Base-by-base conservation (phyloP, 2,797 vertebrate species). In the Manis javanica region DNA sequence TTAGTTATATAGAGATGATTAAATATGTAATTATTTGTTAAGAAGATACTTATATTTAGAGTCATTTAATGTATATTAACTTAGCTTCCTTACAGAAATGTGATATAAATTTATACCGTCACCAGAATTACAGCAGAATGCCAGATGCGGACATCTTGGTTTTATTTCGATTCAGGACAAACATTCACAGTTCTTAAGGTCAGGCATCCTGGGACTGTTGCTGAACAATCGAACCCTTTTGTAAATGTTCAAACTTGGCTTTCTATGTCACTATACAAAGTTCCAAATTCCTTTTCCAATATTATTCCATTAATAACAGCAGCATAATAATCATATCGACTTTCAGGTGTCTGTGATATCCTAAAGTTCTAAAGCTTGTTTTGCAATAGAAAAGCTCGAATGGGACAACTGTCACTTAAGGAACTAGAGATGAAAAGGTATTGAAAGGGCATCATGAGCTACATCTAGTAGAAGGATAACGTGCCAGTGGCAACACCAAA, bases 301-400 rank as follows among this genome's bases (percentile, higher is more conserved):
- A 87, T 34, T 78, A 19, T 72, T 51, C 19, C 15, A 7, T 86
- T 68, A 89, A 59, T 53, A 69, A 42, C 1, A 59, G 11, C 74
- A 87, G 5, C 9, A 69, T 81, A 24, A 2, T n/a, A 87, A 77
- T 39, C 68, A 82, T 34, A 75, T 39, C 7, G 29, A 88, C 18
- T 89, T 69, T 95, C 14, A 51, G 29, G 13, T 88, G 12, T 49
- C 3, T 86, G 91, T 71, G 15, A 37, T 86, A 71, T 51, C 24
- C 49, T 83, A 79, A 26, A 96, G 66, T 90, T 90, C 63, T 91
- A 84, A 85, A 46, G 4, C 5, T 87, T 55, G 12, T 69, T 94
- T 94, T 87, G 94, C n/a, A 87, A 37, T 51, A 18, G 31, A 34
- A 74, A 93, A 2, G 16, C n/a, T 82, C 55, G 7, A 85, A 71